phyloP scores from a whole-genome alignment of 2,888 invertebrate genomes.

The Eupithecia pulchellata region DNA sequence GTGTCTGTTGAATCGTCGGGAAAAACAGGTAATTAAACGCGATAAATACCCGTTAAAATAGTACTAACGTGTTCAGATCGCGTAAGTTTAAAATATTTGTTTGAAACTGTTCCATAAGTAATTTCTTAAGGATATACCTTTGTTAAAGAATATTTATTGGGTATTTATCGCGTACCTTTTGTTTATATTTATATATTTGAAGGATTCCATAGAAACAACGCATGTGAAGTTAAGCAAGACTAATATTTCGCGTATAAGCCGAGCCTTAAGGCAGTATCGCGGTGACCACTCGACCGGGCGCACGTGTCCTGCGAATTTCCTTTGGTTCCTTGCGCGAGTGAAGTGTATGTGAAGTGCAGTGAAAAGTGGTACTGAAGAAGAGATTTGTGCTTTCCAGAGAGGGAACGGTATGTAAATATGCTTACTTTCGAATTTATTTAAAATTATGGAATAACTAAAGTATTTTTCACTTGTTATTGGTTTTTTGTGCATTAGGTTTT shows the following conservation, averaged over 20 bases:
- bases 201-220: too few relatives aligned
- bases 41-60: too few relatives aligned
- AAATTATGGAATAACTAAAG: neutral
- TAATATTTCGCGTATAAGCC: neutral
- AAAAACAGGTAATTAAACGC: too few relatives aligned
- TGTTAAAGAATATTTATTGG: too few relatives aligned
- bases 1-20: too few relatives aligned
- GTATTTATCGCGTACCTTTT: too few relatives aligned
- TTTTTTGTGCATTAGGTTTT: neutral
- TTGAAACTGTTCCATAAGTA: too few relatives aligned
- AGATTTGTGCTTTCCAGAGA: neutral
- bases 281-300: neutral
- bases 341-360: neutral
- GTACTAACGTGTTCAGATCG: too few relatives aligned
- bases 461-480: neutral
- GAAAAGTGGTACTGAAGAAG: slow-evolving; percentile 3
- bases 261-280: neutral
- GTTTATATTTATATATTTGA: too few relatives aligned
- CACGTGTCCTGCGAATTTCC: neutral
- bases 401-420: neutral
- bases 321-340: neutral
- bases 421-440: neutral
- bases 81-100: too few relatives aligned
- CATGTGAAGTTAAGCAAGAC: neutral
- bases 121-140: too few relatives aligned